Evolutionary conservation across 2,113 vertebrate species (phyloP), one percentile per base, ranked within the genome.

Genomic region (Menidia beryllina): DNA sequence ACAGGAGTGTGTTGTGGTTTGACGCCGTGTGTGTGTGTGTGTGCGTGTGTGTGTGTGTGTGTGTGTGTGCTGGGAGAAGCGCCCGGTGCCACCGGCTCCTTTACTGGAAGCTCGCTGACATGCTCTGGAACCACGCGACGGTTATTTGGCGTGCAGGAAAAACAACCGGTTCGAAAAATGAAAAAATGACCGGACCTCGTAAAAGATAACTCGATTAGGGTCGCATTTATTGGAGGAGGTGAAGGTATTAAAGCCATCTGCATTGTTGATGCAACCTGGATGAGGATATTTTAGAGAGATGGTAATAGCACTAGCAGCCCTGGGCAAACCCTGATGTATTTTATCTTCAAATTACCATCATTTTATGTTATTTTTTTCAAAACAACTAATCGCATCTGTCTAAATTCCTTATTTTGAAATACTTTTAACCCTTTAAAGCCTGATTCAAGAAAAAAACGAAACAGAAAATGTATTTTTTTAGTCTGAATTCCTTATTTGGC

Each of bases 1-100:
- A 68, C 15, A 2, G 27, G 73, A 70, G 72, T 77, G 72, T 83
- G 85, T 85, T 87, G 83, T 76, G 87, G 90, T 91, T 88, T 89
- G 74, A 86, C 82, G 75, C 77, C 45, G 56, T 72, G 73, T 59
- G 62, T 70, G 47, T 64, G 69, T 85, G 67, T 76, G 64, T 60
- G 69, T 77, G 80, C 72, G 74, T 62, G 65, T 81, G 86, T 59
- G 62, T 70, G 47, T 64, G 69, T 85, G 67, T 76, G 64, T 60
- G 69, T 77, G 80, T 74, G 74, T 62, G 65, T 81, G 86, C 82
- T 88, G 79, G n/a, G n/a, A 83, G 82, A 83, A 86, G 77, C 62
- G 50, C 62, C 80, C 70, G 75, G 81, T 78, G 70, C 61, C 82
- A 89, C 64, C 85, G 73, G 78, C 82, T 84, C 64, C 58, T 77